A percentile compares a stretch with the other conserved stretches of the same genome.
Evolutionary conservation across 1,140 invertebrate genomes (phyloP).

Genomic region (Papilio dardanus): DNA sequence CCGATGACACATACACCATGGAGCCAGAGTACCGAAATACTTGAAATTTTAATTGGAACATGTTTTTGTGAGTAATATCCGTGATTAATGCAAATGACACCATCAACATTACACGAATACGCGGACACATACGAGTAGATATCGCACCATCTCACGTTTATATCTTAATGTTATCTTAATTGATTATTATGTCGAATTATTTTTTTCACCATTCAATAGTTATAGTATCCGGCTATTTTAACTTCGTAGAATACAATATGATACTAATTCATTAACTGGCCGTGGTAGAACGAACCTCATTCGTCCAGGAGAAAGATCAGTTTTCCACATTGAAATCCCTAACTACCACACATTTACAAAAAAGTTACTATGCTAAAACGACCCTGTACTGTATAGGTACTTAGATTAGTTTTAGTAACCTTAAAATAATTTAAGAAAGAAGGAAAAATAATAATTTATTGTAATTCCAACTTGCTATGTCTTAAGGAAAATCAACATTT

Average conservation of each 20-base stretch:
- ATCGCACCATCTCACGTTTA: not conserved
- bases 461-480: too few relatives aligned
- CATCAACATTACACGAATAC: constrained; percentile 21
- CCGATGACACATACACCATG: constrained; percentile 64
- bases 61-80: constrained; percentile 45
- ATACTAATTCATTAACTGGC: not conserved
- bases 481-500: too few relatives aligned
- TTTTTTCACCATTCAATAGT: not conserved
- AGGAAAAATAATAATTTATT: too few relatives aligned
- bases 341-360: too few relatives aligned
- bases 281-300: not conserved
- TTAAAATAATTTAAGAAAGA: too few relatives aligned
- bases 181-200: not conserved
- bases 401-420: too few relatives aligned
- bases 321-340: too few relatives aligned
- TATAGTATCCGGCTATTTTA: not conserved
- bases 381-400: too few relatives aligned
- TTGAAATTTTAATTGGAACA: constrained; percentile 46
- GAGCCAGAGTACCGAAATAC: constrained; percentile 48
- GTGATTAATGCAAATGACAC: constrained; percentile 41
- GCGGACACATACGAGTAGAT: not conserved
- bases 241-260: not conserved
- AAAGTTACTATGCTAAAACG: too few relatives aligned
- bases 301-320: too few relatives aligned
- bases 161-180: constrained; percentile 21